phyloP scores from a whole-genome alignment of 2,113 vertebrate species.

The Paracanthobrama guichenoti region DNA sequence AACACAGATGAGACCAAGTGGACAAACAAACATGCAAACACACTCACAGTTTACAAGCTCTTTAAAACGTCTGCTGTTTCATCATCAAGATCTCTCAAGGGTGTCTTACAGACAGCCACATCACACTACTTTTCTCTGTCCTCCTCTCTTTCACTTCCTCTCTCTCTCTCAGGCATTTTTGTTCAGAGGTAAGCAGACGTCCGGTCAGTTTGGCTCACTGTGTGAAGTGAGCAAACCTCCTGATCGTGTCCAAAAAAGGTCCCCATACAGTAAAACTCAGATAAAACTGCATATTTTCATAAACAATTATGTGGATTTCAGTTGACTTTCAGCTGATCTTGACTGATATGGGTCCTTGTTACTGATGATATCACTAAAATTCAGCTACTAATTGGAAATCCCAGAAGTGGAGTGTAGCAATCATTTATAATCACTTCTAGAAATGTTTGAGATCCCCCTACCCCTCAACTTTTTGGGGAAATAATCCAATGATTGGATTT shows the following conservation, averaged over 20 bases:
- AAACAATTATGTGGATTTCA: neutral
- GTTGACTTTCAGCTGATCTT: neutral
- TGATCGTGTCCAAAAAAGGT: conserved; percentile 6
- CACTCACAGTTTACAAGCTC: conserved; percentile 5
- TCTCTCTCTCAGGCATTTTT: neutral
- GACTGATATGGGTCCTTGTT: neutral
- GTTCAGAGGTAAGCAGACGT: conserved; percentile 39
- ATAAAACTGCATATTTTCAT: conserved; percentile 7
- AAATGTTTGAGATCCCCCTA: neutral
- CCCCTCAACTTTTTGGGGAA: neutral
- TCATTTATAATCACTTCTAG: neutral
- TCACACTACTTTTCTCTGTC: conserved; percentile 1
- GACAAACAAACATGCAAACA: neutral
- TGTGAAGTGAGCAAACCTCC: conserved; percentile 26
- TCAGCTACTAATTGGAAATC: neutral
- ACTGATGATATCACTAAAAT: neutral
- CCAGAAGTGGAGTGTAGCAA: neutral
- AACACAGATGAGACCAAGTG: neutral
- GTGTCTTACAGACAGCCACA: neutral
- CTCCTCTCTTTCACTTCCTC: conserved; percentile 13
- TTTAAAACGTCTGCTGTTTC: conserved; percentile 20
- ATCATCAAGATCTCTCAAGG: conserved; percentile 10
- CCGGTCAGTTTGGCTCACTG: conserved; percentile 31
- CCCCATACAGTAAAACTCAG: neutral
- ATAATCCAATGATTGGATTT: neutral